phyloP scores from a whole-genome alignment of 2,113 vertebrate species.

The Cariama cristata region DNA sequence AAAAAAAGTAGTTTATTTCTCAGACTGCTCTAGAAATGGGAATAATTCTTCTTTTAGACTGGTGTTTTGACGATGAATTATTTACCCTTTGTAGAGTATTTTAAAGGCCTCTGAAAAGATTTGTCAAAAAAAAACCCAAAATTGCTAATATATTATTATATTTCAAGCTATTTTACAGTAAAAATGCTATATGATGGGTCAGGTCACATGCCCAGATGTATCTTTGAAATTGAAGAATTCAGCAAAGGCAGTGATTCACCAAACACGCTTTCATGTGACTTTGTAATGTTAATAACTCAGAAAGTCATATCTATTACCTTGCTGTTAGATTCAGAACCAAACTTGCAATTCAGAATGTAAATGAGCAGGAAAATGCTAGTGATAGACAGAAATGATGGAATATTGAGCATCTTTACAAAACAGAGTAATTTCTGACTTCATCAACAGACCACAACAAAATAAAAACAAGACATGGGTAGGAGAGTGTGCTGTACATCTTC shows the following conservation, averaged over 20 bases:
- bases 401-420: background rate
- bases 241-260: background rate
- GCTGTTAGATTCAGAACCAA: background rate
- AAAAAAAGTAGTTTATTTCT: background rate
- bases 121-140: accelerated
- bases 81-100: background rate
- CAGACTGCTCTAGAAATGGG: background rate
- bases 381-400: background rate
- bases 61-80: background rate
- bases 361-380: background rate
- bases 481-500: background rate
- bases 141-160: background rate
- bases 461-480: accelerated
- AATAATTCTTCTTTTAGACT: background rate
- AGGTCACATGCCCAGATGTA: background rate
- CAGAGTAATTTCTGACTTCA: background rate
- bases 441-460: background rate
- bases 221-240: background rate
- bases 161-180: background rate
- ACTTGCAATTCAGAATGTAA: background rate
- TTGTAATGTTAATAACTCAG: background rate
- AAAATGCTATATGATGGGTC: background rate
- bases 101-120: background rate
- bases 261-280: background rate
- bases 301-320: background rate